Base-by-base conservation (phyloP, 2,888 invertebrate species). In the Ochropleura plecta region DNA sequence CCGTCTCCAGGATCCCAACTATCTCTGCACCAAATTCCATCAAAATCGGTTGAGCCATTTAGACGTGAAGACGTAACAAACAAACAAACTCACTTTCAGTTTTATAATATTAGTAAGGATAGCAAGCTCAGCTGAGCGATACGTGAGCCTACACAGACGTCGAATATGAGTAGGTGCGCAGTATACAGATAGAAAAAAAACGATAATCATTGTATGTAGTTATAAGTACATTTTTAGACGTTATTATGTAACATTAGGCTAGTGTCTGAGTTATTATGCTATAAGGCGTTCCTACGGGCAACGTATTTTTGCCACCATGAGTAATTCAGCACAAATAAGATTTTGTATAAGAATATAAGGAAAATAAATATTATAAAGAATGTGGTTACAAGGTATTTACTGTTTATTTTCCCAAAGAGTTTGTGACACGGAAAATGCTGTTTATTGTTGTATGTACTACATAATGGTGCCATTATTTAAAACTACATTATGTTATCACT, bases 241-340 rank as follows among this genome's bases (percentile, higher is more conserved):
- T 44, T 46, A 51, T 40, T 40, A 70, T 6, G 16, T 30, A 64
- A 16, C 64, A 14, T 40, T 30, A 12, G 30, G 30, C 57, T 42
- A 14, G 18, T 48, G 40, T 53, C 53, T 60, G 30, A 49, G 20
- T 42, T 40, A 53, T 73, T 51, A 60, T 18, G 42, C 10, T 10
- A 55, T 55, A 18, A 59, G 18, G 18, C 59, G 40, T 12, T 70
- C 53, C 59, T 60, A 40, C 7, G n/a, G 48, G 70, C 48, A 48
- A 42, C 42, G 53, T 18, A 60, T 48, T 53, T 48, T 20, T 44
- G 44, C 16, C 16, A 7, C 16, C 42, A 49, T 62, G 30, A 76
- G 46, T 62, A 66, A 66, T 7, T 67, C 55, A 51, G 40, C 12
- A 44, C 53, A 30, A 57, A 62, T 44, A n/a, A 44, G 30, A 67